Evolutionary conservation across 2,888 invertebrate genomes (phyloP), one percentile per base, ranked within the genome.

Genomic region (Luperina nickerlii): DNA sequence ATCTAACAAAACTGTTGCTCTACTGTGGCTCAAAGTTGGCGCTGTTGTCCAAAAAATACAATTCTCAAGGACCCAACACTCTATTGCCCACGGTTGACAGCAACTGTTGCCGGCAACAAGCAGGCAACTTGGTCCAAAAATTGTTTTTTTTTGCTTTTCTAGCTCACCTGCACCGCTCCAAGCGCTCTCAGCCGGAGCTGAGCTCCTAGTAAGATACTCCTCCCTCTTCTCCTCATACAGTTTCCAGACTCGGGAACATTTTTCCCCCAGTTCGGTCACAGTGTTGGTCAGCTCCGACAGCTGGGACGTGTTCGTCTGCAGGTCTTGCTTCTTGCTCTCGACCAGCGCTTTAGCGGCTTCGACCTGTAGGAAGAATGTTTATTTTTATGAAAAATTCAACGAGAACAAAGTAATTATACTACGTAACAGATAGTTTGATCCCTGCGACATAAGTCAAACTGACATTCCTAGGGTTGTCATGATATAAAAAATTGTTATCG

Each of bases 301-400:
- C 90, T 98, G 98, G 5, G 97, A 94, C 92, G 98, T 98, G 93
- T 98, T 98, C 74, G 98, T 98, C 90, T 98, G 98, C 78, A 99
- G 98, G 91, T 99, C 99, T 6, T 97, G 95, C 91, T 98, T 97
- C 95, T 98, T 99, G 51, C 97, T 97, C 83, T 98, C 98, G 27
- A 98, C 98, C 93, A 98, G 98, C n/a, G 97, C 97, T 89, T 98
- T 97, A 38, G 98, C 97, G 78, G 98, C 98, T 86, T 98, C 98
- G 72, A 98, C 97, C 97, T 98, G 94, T 3, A 9, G 24, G 0
- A 65, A 42, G 13, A 42, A 42, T 42, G 42, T 42, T 42, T 42
- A 42, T 42, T 42, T 42, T 42, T 5, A 38, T 38, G 38, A 38
- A 38, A 42, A 32, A 32, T 32, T 32, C 32, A 32, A 32, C 1